A percentile compares a stretch with the other conserved stretches of the same genome.
phyloP scores from a whole-genome alignment of 2,797 vertebrate species.

The Poecilia gillii region DNA sequence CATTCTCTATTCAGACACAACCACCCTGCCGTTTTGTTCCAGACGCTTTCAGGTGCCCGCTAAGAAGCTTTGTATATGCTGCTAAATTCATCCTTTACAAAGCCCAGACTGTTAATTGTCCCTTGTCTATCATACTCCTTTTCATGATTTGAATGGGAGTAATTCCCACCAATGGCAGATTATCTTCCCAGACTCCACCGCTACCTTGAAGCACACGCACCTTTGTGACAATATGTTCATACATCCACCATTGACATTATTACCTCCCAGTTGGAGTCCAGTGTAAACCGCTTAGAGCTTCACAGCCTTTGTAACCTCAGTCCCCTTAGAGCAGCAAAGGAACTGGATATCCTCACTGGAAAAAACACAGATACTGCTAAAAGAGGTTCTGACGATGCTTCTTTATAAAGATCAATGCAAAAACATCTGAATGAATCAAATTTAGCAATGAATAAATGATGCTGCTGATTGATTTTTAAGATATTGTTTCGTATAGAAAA shows the following conservation, averaged over 20 bases:
- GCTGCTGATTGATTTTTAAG: neutral
- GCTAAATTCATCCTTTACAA: slow-evolving; percentile 64
- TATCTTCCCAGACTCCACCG: slow-evolving; percentile 49
- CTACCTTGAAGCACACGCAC: slow-evolving; percentile 44
- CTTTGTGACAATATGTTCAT: slow-evolving; percentile 51
- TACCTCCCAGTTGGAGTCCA: slow-evolving; percentile 51
- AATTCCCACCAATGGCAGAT: slow-evolving; percentile 59
- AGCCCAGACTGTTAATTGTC: slow-evolving; percentile 65
- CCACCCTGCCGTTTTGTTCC: slow-evolving; percentile 38
- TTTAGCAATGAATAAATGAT: neutral
- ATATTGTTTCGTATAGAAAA: neutral
- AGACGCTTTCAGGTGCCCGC: slow-evolving; percentile 45
- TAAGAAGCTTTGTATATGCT: slow-evolving; percentile 70
- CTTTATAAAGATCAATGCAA: neutral
- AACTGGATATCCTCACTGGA: slow-evolving; percentile 22
- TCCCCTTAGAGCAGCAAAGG: slow-evolving; percentile 39
- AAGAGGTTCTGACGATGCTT: slow-evolving; percentile 5
- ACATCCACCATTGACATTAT: slow-evolving; percentile 52
- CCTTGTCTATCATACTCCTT: slow-evolving; percentile 59
- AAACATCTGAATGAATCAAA: neutral
- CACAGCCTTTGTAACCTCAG: slow-evolving; percentile 46
- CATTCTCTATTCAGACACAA: slow-evolving; percentile 54
- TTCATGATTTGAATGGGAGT: slow-evolving; percentile 60
- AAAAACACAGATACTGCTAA: slow-evolving; percentile 6
- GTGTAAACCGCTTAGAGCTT: slow-evolving; percentile 73